Percentiles rank a stretch among this genome's conserved stretches.
Evolutionary conservation across 2,888 invertebrate genomes (phyloP).

Genomic region (Gisinianus flammeolus): DNA sequence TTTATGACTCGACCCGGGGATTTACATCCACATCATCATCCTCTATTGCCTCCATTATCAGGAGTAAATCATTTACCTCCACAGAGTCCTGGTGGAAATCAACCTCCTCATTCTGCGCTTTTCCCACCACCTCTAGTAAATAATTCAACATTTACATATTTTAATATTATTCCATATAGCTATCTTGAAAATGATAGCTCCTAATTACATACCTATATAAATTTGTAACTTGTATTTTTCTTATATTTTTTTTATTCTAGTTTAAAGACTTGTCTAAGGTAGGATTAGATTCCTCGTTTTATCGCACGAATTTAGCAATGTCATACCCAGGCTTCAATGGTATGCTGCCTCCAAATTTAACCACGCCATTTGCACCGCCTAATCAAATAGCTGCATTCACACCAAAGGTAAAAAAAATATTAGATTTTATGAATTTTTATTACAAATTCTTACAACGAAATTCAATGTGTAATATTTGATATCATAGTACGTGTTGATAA

Average conservation of each 20-base stretch:
- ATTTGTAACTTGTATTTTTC: background rate
- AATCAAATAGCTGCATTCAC: constrained; percentile 84
- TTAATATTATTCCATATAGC: constrained; percentile 24
- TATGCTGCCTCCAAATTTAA: constrained; percentile 76
- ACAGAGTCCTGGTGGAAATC: constrained; percentile 63
- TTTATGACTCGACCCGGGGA: constrained; percentile 70
- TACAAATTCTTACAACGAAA: too few relatives aligned
- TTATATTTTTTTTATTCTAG: constrained; percentile 62
- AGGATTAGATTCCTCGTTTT: constrained; percentile 79
- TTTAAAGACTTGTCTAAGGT: constrained; percentile 89
- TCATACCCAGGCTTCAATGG: constrained; percentile 80
- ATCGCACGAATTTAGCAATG: constrained; percentile 72
- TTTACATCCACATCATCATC: constrained; percentile 92
- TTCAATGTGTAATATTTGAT: too few relatives aligned
- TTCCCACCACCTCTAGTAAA: constrained; percentile 73
- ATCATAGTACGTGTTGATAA: too few relatives aligned
- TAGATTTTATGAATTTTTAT: too few relatives aligned
- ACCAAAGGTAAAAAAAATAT: constrained; percentile 82
- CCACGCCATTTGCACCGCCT: constrained; percentile 87
- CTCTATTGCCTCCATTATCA: constrained; percentile 82
- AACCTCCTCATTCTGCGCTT: constrained; percentile 60
- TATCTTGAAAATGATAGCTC: background rate
- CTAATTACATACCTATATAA: background rate
- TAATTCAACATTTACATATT: constrained; percentile 11
- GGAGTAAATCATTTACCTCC: constrained; percentile 69